Evolutionary conservation across 2,888 invertebrate species (phyloP).

Genomic region (Cheilosia scutellata): DNA sequence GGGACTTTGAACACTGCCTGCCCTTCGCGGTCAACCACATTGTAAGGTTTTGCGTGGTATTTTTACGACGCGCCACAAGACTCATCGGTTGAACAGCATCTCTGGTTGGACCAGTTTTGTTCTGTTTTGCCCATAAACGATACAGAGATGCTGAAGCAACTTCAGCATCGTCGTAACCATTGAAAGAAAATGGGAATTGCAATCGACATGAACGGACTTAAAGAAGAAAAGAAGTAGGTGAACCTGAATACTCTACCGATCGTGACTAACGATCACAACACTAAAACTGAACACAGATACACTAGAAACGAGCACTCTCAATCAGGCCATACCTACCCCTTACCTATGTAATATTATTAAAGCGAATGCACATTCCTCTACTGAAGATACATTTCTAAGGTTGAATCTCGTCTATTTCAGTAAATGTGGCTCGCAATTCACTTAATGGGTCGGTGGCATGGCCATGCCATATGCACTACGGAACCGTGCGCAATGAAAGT

Average conservation of each 20-base stretch:
- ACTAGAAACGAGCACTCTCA: slow-evolving; percentile 1
- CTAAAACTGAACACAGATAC: slow-evolving; percentile 29
- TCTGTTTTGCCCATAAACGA: slow-evolving; percentile 55
- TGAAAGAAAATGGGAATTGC: slow-evolving; percentile 31
- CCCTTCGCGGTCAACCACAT: slow-evolving; percentile 55
- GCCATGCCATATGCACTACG: slow-evolving; percentile 39
- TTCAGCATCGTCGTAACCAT: slow-evolving; percentile 1
- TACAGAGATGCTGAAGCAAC: slow-evolving; percentile 39
- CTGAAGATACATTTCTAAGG: slow-evolving; percentile 52
- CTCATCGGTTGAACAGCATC: slow-evolving; percentile 9
- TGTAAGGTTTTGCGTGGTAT: slow-evolving; percentile 50
- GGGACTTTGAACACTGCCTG: slow-evolving; percentile 7
- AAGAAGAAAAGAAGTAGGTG: slow-evolving; percentile 73
- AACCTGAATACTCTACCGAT: slow-evolving; percentile 72
- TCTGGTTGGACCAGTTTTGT: slow-evolving; percentile 64
- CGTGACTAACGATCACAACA: slow-evolving; percentile 67
- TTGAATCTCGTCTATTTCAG: slow-evolving; percentile 64
- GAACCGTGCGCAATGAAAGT: slow-evolving; percentile 66
- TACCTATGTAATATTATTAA: not conserved
- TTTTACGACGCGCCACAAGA: not conserved
- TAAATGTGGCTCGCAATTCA: slow-evolving; percentile 45
- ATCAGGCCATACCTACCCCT: not conserved
- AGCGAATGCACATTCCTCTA: slow-evolving; percentile 25
- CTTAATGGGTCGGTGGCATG: slow-evolving; percentile 41
- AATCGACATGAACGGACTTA: slow-evolving; percentile 49